Conservation (phyloP, 2,888 invertebrate species). For the Aleiodes alternator region DNA sequence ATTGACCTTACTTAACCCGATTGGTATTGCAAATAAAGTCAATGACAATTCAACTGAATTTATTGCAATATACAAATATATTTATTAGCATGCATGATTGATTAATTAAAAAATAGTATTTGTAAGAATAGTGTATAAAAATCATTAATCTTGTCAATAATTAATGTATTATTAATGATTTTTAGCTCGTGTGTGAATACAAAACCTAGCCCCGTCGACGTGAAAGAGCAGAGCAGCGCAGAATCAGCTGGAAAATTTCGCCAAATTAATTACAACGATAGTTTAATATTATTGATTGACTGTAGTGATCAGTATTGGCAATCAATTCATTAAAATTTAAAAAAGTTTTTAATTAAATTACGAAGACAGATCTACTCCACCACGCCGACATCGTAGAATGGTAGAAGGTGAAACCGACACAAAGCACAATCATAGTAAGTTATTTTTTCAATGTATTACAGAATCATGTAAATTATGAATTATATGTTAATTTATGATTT, state of each 20-base stretch:
- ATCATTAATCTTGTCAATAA: too few species aligned
- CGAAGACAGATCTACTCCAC: constrained; percentile 70
- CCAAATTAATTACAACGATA: constrained; percentile 57
- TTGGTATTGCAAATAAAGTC: constrained; percentile 45
- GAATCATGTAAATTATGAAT: not conserved
- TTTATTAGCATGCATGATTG: too few species aligned
- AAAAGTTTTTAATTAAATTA: constrained; percentile 50
- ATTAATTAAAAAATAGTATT: too few species aligned
- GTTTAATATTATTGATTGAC: constrained; percentile 45
- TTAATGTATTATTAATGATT: constrained; percentile 28
- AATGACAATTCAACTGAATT: constrained; percentile 8
- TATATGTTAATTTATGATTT: constrained; percentile 4
- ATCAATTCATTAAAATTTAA: constrained; percentile 20
- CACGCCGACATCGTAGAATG: constrained; percentile 83
- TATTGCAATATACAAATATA: not conserved
- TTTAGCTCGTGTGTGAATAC: constrained; percentile 73
- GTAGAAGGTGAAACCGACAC: constrained; percentile 91
- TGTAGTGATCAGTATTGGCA: constrained; percentile 56
- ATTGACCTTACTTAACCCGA: constrained; percentile 60
- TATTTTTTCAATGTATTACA: constrained; percentile 29
- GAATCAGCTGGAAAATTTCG: constrained; percentile 72
- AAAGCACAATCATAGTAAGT: constrained; percentile 87
- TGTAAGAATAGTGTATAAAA: too few species aligned
- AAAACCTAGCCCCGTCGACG: constrained; percentile 73
- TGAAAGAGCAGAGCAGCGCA: constrained; percentile 73